Conservation (phyloP, 2,888 invertebrate genomes). For the Fragum fragum region DNA sequence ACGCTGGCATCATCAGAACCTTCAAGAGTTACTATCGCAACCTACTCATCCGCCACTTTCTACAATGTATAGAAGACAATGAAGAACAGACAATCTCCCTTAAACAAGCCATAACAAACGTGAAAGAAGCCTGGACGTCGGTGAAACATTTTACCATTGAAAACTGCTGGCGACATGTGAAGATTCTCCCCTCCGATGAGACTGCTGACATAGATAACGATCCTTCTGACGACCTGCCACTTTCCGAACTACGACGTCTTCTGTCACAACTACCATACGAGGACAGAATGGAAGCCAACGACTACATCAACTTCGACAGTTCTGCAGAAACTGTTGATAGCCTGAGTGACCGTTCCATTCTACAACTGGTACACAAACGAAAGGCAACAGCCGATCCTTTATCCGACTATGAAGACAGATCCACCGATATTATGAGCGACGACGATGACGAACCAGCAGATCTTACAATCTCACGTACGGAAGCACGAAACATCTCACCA, state of each 20-base stretch:
- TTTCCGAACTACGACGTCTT: conserved; percentile 10
- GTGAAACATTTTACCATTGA: conserved; percentile 33
- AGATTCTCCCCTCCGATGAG: conserved; percentile 37
- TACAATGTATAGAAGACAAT: conserved; percentile 42
- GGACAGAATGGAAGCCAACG: conserved; percentile 1
- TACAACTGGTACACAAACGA: conserved; percentile 1
- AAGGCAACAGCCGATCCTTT: neutral
- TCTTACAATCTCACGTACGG: neutral
- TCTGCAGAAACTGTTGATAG: neutral
- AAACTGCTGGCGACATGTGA: conserved; percentile 47
- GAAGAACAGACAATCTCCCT: conserved; percentile 44
- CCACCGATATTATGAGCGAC: conserved; percentile 1
- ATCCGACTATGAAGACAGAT: neutral
- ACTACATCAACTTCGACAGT: neutral
- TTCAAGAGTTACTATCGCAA: conserved; percentile 56
- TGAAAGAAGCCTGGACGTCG: conserved; percentile 46
- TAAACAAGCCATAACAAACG: conserved; percentile 35
- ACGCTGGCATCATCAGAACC: conserved; percentile 62
- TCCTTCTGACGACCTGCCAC: conserved; percentile 14
- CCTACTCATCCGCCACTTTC: conserved; percentile 28
- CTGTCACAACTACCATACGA: neutral
- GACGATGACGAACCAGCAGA: neutral
- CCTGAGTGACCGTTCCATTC: neutral
- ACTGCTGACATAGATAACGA: neutral
- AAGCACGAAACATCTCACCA: neutral